Percentiles rank a stretch among this genome's conserved stretches.
Conservation (phyloP, 2,113 vertebrate genomes). For the Malurus cyaneus region DNA sequence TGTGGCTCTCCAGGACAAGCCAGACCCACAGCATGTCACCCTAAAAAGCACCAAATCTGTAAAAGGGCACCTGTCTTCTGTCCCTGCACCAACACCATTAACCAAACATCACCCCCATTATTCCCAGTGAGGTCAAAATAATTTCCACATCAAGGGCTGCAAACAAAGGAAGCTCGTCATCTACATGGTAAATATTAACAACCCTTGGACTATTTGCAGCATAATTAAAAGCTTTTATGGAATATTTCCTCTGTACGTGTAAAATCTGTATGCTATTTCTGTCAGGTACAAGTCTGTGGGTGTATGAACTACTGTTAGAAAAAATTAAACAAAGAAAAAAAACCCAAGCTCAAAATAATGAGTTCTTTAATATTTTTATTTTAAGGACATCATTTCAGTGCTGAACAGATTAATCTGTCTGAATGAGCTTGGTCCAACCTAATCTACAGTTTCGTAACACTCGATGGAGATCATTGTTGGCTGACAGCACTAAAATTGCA, state of each 20-base stretch:
- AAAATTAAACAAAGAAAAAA: background rate
- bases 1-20: background rate
- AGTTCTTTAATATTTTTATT: background rate
- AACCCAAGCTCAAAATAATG: background rate
- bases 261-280: background rate
- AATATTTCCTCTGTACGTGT: background rate
- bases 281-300: background rate
- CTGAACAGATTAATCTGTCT: background rate
- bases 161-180: background rate
- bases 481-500: background rate
- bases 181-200: conserved; percentile 48
- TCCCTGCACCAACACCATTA: background rate
- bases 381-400: background rate
- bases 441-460: background rate
- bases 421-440: background rate
- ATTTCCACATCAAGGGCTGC: conserved; percentile 30
- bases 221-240: background rate
- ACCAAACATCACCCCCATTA: background rate
- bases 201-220: background rate
- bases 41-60: background rate
- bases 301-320: background rate
- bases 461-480: background rate
- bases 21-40: rapidly evolving
- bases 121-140: background rate
- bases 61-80: background rate